Base-by-base conservation (phyloP, 1,140 invertebrate species). In the Thaumatotibia leucotreta region DNA sequence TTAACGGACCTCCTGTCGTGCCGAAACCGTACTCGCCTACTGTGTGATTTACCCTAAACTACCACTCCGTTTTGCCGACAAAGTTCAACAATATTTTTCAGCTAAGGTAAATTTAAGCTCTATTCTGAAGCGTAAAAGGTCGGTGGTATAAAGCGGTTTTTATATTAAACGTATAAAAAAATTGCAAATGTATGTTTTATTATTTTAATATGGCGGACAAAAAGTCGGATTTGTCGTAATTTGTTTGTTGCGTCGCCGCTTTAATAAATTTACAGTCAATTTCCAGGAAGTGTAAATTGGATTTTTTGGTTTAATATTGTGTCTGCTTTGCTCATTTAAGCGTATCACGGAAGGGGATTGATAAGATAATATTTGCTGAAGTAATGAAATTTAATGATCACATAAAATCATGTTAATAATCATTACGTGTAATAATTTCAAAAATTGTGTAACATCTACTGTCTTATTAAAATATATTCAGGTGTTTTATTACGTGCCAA, bases 1-100 rank as follows among this genome's bases (percentile, higher is more conserved):
- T 64, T 81, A 77, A 73, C 69, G 39, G 84, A 73, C 86, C 84
- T 82, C 86, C 86, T 83, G 84, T 88, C 74, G 86, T 65, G 85
- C 71, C 70, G 80, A 82, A 86, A 80, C 80, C 80, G 62, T 76
- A 73, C 68, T 75, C 70, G 76, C 75, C 62, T 73, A 74, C 76
- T 74, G 71, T 70, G 65, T 65, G 63, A 67, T 68, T 77, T 68
- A 73, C 76, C 75, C 72, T 64, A 77, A 63, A 67, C 64, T 61
- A 71, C 67, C 31, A 72, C 14, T 64, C 65, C 63, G 54, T 45
- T 29, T 39, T 69, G 35, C 75, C 20, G 6, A 6, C 27, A 23
- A 5, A 39, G 65, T 9, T 22, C 52, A n/a, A 54, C n/a, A 1
- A 58, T 8, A 17, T 14, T n/a, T 29, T 31, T 24, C 11, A n/a